phyloP scores from a whole-genome alignment of 1,140 invertebrate species.

The Brachionus rotundiformis region DNA sequence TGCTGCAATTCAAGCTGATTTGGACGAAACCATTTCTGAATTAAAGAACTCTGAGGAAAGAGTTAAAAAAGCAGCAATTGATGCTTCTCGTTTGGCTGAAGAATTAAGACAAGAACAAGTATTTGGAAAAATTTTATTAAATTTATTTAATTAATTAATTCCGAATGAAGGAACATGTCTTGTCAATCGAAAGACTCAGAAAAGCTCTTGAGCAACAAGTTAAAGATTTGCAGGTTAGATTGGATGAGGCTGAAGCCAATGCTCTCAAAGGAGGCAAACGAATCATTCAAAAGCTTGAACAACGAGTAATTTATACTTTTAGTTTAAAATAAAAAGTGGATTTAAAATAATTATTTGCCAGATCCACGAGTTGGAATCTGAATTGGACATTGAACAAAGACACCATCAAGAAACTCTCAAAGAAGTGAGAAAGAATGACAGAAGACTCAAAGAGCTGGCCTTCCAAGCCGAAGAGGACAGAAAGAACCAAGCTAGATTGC shows the following conservation, averaged over 20 bases:
- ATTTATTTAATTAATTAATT: not conserved
- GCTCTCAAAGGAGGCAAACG: constrained; percentile 96
- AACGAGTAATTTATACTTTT: constrained; percentile 55
- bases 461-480: constrained; percentile 95
- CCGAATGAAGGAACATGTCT: constrained; percentile 78
- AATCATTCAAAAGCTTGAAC: constrained; percentile 68
- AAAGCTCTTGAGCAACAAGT: constrained; percentile 94
- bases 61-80: constrained; percentile 81
- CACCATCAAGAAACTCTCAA: constrained; percentile 77
- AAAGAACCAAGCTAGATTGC: constrained; percentile 95
- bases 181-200: constrained; percentile 94
- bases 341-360: too few relatives aligned
- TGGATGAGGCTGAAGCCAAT: constrained; percentile 93
- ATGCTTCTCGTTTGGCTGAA: constrained; percentile 92
- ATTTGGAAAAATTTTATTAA: not conserved
- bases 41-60: constrained; percentile 94
- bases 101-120: constrained; percentile 92
- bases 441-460: constrained; percentile 71
- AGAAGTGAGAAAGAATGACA: constrained; percentile 77
- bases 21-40: constrained; percentile 65
- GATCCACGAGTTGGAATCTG: constrained; percentile 82
- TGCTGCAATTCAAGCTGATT: constrained; percentile 82
- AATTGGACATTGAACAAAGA: constrained; percentile 94
- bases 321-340: not conserved
- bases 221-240: constrained; percentile 93